Percentiles rank a stretch among this genome's conserved stretches.
Conservation (phyloP, 2,797 vertebrate genomes). For the Kryptopterus vitreolus region DNA sequence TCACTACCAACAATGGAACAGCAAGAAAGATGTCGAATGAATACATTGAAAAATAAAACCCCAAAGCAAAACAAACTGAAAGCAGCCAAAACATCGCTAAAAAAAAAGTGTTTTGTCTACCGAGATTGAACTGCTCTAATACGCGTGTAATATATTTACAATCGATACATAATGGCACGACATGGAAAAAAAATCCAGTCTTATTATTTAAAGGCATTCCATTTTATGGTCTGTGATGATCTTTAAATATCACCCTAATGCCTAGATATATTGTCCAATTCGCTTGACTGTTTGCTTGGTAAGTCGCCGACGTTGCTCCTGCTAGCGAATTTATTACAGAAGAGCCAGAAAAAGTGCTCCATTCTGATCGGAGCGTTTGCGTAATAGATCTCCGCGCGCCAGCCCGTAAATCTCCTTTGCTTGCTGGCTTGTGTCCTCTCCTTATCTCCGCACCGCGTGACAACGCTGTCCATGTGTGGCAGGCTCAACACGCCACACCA, state of each 20-base stretch:
- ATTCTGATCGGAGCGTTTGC: conserved; percentile 20
- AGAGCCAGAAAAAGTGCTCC: conserved; percentile 15
- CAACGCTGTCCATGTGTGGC: conserved; percentile 49
- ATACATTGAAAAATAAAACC: not conserved
- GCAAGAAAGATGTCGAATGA: not conserved
- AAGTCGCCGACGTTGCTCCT: conserved; percentile 10
- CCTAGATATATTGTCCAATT: conserved; percentile 11
- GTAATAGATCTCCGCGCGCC: conserved; percentile 19
- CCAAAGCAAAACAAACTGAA: not conserved
- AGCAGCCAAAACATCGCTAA: not conserved
- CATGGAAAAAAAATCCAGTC: too few species aligned
- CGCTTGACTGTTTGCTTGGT: conserved; percentile 8
- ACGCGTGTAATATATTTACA: too few species aligned
- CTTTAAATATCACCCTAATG: not conserved
- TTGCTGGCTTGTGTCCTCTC: conserved; percentile 41
- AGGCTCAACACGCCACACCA: conserved; percentile 37
- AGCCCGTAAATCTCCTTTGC: conserved; percentile 39
- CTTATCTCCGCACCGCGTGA: conserved; percentile 45
- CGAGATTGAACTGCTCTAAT: not conserved
- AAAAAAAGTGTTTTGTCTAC: not conserved
- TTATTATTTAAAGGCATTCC: not conserved
- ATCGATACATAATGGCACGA: not conserved
- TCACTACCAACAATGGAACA: too few species aligned
- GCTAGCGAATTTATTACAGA: not conserved
- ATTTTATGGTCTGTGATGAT: not conserved